Evolutionary conservation across 2,888 invertebrate genomes (phyloP).

Genomic region (Lycia hirtaria): DNA sequence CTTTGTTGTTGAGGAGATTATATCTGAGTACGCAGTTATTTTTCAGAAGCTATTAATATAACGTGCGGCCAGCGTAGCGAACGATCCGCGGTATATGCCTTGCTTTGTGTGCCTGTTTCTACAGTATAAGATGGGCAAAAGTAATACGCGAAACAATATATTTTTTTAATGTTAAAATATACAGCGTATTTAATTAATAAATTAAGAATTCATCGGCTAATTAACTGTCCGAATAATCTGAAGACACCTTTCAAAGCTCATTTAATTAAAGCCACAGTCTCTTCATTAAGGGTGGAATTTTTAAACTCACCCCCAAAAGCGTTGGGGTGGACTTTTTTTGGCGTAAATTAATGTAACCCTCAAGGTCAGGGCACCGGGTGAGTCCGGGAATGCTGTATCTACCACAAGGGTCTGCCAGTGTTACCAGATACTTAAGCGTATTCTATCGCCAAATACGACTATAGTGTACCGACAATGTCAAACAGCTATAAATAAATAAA

Average conservation of each 20-base stretch:
- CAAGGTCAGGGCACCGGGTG: conserved; percentile 55
- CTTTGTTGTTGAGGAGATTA: too few species aligned
- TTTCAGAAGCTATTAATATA: too few species aligned
- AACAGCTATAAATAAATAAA: too few species aligned
- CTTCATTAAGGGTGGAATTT: conserved; percentile 59
- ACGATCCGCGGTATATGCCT: too few species aligned
- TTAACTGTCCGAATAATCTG: conserved; percentile 49
- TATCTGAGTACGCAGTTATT: too few species aligned
- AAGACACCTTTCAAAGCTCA: conserved; percentile 53
- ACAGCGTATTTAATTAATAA: conserved; percentile 44
- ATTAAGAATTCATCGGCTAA: conserved; percentile 53
- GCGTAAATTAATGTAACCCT: conserved; percentile 54
- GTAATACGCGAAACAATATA: too few species aligned
- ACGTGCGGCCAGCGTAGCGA: too few species aligned
- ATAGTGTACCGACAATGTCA: too few species aligned
- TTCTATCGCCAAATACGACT: too few species aligned
- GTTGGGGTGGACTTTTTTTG: conserved; percentile 40
- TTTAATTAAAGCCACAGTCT: conserved; percentile 55
- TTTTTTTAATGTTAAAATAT: background rate
- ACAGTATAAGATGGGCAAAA: too few species aligned
- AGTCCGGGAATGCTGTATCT: conserved; percentile 42
- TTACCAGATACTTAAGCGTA: background rate
- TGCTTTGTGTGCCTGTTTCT: too few species aligned
- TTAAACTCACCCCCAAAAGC: conserved; percentile 46
- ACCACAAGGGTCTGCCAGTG: conserved; percentile 32